A percentile compares a stretch with the other conserved stretches of the same genome.
Conservation (phyloP, 2,888 invertebrate species). For the Abscondita cerata region DNA sequence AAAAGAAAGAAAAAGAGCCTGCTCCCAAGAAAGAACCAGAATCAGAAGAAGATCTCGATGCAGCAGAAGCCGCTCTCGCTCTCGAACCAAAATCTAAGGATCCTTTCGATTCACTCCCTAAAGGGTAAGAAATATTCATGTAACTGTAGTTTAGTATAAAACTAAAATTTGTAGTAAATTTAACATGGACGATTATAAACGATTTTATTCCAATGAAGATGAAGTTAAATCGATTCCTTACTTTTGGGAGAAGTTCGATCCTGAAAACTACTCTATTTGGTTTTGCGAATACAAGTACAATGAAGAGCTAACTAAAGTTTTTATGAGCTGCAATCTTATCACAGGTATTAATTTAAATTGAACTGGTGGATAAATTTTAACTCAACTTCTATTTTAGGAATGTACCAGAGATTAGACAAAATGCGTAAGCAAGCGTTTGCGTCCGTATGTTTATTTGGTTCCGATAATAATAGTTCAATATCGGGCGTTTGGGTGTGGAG, state of each 20-base stretch:
- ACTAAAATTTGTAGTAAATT: slow-evolving; percentile 78
- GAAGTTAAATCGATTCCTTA: slow-evolving; percentile 93
- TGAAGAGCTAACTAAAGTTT: slow-evolving; percentile 87
- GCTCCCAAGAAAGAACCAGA: slow-evolving; percentile 59
- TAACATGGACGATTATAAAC: slow-evolving; percentile 96
- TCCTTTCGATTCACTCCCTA: slow-evolving; percentile 89
- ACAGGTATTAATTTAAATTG: no score
- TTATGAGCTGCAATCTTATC: slow-evolving; percentile 99
- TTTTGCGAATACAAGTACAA: slow-evolving; percentile 96
- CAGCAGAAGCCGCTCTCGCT: slow-evolving; percentile 71
- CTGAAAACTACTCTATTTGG: slow-evolving; percentile 97
- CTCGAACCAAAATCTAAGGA: slow-evolving; percentile 86
- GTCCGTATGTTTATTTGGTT: slow-evolving; percentile 92
- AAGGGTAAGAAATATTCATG: slow-evolving; percentile 69
- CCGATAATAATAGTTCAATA: slow-evolving; percentile 90
- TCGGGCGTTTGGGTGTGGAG: slow-evolving; percentile 99
- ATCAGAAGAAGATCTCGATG: slow-evolving; percentile 70
- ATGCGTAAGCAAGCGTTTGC: slow-evolving; percentile 97
- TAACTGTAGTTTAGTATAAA: no score
- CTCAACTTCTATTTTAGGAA: no score
- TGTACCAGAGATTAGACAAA: slow-evolving; percentile 98
- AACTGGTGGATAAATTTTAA: no score
- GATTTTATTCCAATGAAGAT: slow-evolving; percentile 96
- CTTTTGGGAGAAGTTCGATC: slow-evolving; percentile 98
- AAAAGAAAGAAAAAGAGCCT: slow-evolving; percentile 57